Base-by-base conservation (phyloP, 2,888 invertebrate species). In the Polydrusus tereticollis region DNA sequence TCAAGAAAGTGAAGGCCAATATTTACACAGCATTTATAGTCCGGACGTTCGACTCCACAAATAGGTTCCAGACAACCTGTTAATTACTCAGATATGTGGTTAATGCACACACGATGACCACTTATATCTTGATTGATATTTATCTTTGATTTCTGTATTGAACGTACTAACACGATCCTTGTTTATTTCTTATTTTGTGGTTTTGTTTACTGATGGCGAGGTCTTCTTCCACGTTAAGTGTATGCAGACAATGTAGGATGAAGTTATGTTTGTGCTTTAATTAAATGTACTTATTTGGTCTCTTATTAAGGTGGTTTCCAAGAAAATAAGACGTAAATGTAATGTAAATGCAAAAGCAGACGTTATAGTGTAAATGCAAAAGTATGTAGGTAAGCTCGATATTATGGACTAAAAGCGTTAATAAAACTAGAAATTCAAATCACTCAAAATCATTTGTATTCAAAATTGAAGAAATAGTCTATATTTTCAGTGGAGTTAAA, bases 1-100 rank as follows among this genome's bases (percentile, higher is more conserved):
- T 81, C 83, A 83, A 82, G 84, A 84, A 84, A 82, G 83, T 82
- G 77, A 83, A 80, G 80, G 79, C 80, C 82, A 86, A 86, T 86
- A 86, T 86, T 86, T 80, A 84, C 85, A 80, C 82, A 83, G 83
- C 85, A 85, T 85, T 86, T 85, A 85, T 85, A 84, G 83, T 82
- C 82, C 83, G 83, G 83, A 82, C 83, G 83, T 82, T 80, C 78
- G 80, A 82, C 83, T 84, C 81, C 84, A 83, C 83, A 85, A 84
- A 85, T 84, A 84, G 82, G 82, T 83, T 84, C 83, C 82, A 82
- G 82, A 82, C 81, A 84, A 85, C 85, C 83, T 85, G 85, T 85
- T 85, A 85, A 85, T 85, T 85, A 85, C 83, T 80, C 80, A 83
- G 83, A 85, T 84, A 84, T 82, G 83, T 81, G 78, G 82, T 82